Evolutionary conservation across 2,888 invertebrate species (phyloP), one percentile per base, ranked within the genome.

Genomic region (Oscheius sp.): DNA sequence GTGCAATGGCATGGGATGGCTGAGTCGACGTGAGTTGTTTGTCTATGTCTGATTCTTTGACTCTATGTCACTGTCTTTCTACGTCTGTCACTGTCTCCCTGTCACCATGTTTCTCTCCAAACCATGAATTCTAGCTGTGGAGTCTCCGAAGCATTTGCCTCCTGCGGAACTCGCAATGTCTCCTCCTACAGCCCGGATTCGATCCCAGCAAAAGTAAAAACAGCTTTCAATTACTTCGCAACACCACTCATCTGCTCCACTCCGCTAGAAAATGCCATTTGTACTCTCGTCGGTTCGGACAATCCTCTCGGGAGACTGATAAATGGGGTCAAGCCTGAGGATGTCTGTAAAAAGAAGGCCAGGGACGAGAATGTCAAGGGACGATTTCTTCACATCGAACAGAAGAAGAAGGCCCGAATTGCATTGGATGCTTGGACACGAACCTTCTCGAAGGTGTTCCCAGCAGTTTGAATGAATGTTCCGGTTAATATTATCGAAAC

Each of bases 321-420:
- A 11, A 65, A 65, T 29, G 65, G 65, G 10, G 65, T 65, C 33
- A 7, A 10, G 3, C 50, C 65, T 21, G 10, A 4, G 2, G n/a
- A 65, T 11, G 65, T 65, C 9, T 65, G 65, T 33, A 47, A n/a
- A n/a, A 9, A 33, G 21, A 50, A 50, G 50, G 65, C 65, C 10
- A 21, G 10, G 48, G 51, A 65, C 32, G 33, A 70, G 58, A 37
- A 70, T 33, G 50, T 70, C n/a, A 53, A n/a, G 35, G 70, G 70
- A 47, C 29, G 32, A 37, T 70, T 70, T 42, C 32, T 70, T 7
- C 70, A 70, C n/a, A 70, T 70, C 47, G 70, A 70, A 21, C 70
- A 70, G 35, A 70, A 70, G 35, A 21, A 47, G 37, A 35, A 21
- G 35, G 57, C 70, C 13, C 21, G 70, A 42, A 47, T 35, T 47